phyloP scores from a whole-genome alignment of 2,797 vertebrate genomes.

The Trematomus bernacchii region DNA sequence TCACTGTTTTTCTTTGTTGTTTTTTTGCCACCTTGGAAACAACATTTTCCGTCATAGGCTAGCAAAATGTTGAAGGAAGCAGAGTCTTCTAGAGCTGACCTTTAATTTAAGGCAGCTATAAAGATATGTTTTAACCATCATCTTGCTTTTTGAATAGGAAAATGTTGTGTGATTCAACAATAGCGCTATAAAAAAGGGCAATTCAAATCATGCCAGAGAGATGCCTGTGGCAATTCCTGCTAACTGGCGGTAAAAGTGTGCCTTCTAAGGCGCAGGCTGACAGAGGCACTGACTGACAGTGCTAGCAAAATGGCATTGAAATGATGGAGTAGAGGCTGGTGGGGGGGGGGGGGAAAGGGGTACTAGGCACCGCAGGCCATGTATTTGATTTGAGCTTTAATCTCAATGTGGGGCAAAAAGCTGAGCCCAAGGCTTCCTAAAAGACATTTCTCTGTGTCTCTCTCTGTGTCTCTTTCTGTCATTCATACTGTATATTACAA shows the following conservation, averaged over 20 bases:
- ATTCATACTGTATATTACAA: slow-evolving; percentile 50
- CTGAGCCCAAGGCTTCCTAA: slow-evolving; percentile 43
- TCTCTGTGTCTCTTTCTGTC: slow-evolving; percentile 36
- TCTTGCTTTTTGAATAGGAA: neutral
- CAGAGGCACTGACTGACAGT: slow-evolving; percentile 50
- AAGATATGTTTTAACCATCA: neutral
- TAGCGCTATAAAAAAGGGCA: slow-evolving; percentile 24
- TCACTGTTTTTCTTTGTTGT: slow-evolving; percentile 4
- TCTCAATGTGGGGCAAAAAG: slow-evolving; percentile 56
- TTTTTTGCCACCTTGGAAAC: neutral
- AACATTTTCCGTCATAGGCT: slow-evolving; percentile 13
- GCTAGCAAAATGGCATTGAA: slow-evolving; percentile 40
- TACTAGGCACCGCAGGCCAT: slow-evolving; percentile 46
- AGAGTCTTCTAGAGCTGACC: slow-evolving; percentile 34
- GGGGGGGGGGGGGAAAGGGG: neutral
- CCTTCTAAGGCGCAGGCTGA: slow-evolving; percentile 16
- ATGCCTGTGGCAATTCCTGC: slow-evolving; percentile 33
- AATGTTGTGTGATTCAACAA: slow-evolving; percentile 27
- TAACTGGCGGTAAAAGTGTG: slow-evolving; percentile 45
- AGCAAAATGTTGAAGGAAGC: too few relatives aligned
- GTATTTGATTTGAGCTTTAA: slow-evolving; percentile 62
- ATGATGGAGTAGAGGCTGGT: slow-evolving; percentile 38
- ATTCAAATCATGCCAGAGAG: slow-evolving; percentile 32
- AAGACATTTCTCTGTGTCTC: slow-evolving; percentile 42
- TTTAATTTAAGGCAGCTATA: slow-evolving; percentile 17